phyloP scores from a whole-genome alignment of 2,797 vertebrate species.

The Sebastolobus alascanus region DNA sequence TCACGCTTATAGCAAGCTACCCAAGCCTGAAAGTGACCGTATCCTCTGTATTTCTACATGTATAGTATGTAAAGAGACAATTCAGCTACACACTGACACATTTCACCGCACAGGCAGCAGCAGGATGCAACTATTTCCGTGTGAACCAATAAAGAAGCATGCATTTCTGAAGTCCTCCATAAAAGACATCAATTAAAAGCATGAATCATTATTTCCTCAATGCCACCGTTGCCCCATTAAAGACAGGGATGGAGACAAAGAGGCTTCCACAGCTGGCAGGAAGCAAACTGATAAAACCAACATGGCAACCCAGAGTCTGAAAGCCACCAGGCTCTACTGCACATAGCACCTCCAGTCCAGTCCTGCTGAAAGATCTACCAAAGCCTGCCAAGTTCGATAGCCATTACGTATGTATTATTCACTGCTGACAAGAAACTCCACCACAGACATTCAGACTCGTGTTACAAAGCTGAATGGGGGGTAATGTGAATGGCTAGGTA shows the following conservation, averaged over 20 bases:
- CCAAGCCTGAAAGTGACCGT: slow-evolving; percentile 34
- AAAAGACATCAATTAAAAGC: slow-evolving; percentile 81
- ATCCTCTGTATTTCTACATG: background rate
- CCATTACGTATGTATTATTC: slow-evolving; percentile 59
- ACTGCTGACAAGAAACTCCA: slow-evolving; percentile 63
- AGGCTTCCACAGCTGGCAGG: slow-evolving; percentile 65
- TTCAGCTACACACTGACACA: slow-evolving; percentile 21
- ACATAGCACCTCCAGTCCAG: slow-evolving; percentile 17
- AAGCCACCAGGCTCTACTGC: slow-evolving; percentile 31
- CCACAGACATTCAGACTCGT: slow-evolving; percentile 5
- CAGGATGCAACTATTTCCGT: slow-evolving; percentile 54
- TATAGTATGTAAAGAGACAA: slow-evolving; percentile 2
- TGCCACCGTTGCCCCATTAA: slow-evolving; percentile 76
- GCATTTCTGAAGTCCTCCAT: slow-evolving; percentile 74
- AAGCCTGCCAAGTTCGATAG: slow-evolving; percentile 51
- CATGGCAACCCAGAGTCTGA: slow-evolving; percentile 53
- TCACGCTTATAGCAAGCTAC: slow-evolving; percentile 6
- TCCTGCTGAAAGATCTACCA: slow-evolving; percentile 44
- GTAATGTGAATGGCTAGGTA: slow-evolving; percentile 5
- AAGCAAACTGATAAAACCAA: slow-evolving; percentile 74
- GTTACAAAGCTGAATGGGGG: slow-evolving; percentile 27
- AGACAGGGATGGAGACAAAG: slow-evolving; percentile 65
- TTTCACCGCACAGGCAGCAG: slow-evolving; percentile 48
- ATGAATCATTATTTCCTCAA: slow-evolving; percentile 84
- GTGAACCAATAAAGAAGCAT: slow-evolving; percentile 66